Conservation (phyloP, 2,888 invertebrate genomes). For the Tupiocoris notatus region DNA sequence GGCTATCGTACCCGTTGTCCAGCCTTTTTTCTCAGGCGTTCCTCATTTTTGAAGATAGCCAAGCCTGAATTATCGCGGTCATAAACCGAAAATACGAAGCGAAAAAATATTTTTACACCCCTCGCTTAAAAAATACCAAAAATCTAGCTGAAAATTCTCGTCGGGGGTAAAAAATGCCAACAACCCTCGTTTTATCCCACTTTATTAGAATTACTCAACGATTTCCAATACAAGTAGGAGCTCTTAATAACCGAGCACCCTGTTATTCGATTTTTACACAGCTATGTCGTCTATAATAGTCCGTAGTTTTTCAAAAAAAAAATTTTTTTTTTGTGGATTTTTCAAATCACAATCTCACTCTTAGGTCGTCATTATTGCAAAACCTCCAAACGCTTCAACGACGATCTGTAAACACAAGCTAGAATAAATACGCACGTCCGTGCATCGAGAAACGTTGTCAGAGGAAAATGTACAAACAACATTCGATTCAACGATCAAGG, state of each 20-base stretch:
- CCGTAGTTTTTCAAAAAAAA: too few relatives aligned
- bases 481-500: too few relatives aligned
- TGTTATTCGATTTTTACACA: neutral
- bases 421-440: neutral
- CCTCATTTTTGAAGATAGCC: too few relatives aligned
- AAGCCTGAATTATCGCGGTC: too few relatives aligned
- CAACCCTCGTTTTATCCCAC: conserved; percentile 18
- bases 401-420: neutral
- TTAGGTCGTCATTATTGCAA: neutral
- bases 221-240: conserved; percentile 24
- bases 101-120: too few relatives aligned
- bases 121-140: too few relatives aligned
- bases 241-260: conserved; percentile 14
- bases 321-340: neutral
- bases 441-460: neutral
- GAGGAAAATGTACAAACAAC: neutral
- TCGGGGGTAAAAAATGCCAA: neutral
- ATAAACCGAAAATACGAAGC: too few relatives aligned
- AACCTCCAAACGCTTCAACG: neutral
- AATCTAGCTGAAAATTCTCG: too few relatives aligned
- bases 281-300: neutral
- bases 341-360: neutral
- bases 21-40: too few relatives aligned
- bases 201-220: conserved; percentile 31
- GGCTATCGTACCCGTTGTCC: too few relatives aligned